Evolutionary conservation across 2,888 invertebrate genomes (phyloP), one percentile per base, ranked within the genome.

Genomic region (Tachystola acroxantha): DNA sequence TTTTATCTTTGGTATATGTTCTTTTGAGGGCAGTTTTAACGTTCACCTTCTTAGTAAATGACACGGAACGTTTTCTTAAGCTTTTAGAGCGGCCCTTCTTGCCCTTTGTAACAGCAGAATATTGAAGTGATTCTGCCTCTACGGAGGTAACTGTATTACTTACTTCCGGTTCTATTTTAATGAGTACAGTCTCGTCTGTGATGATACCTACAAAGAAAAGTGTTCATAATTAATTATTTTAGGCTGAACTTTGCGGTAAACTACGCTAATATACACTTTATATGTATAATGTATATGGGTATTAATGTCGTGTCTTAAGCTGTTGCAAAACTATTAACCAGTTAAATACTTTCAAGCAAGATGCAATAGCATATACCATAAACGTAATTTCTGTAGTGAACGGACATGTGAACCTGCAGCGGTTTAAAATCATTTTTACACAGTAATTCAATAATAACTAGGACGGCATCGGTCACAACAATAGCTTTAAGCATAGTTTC

Each of bases 301-400:
- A n/a, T n/a, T 49, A 66, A 36, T 75, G 75, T 2, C 40, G 27
- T 32, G 66, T 60, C 71, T 73, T 71, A 27, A 75, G 75, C n/a
- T 50, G 53, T 1, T 48, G 32, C 3, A 57, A 36, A 1, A 36
- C 37, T 37, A 52, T 58, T 34, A 56, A 60, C 3, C n/a, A 11
- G 12, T 11, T 41, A 32, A 52, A 59, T 0, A 45, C 32, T 1
- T 44, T 43, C 0, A 37, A 30, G 30, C 65, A 66, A 10, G 10
- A 33, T 7, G 13, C 24, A 1, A 11, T 29, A 24, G 31, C 36
- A 35, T 2, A 29, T 9, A 0, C 63, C 57, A 30, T 79, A 79
- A 2, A 64, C 39, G 26, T 50, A 71, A 44, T 71, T 74, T 14
- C 55, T 60, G 27, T 57, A 69, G 40, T 79, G 77, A 0, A 40